Base-by-base conservation (phyloP, 1,140 invertebrate species). In the Brachystomella parvula region DNA sequence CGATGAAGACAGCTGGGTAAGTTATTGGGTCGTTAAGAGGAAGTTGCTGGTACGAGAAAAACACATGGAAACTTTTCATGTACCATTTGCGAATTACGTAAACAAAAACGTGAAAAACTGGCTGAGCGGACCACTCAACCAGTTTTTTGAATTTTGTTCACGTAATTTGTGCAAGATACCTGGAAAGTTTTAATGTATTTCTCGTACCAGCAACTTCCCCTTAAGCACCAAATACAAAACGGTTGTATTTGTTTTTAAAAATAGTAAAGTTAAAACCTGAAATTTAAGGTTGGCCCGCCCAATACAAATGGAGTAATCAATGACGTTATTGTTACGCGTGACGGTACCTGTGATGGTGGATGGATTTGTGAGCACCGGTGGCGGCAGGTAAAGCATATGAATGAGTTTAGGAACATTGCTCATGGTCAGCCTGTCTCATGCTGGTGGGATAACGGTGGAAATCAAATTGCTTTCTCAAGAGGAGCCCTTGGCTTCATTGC, bases 301-400 rank as follows among this genome's bases (percentile, higher is more conserved):
- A 32, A 15, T 28, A 69, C 65, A 2, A 76, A 82, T 63, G 83
- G 81, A 15, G 86, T 87, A 69, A 86, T 84, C 26, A 78, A 85
- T 19, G 81, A 83, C 12, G 84, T 88, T 9, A 79, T 76, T n/a
- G 84, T 89, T 49, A 84, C 86, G 35, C 63, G 79, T 19, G 83
- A 89, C 71, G 80, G 82, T 1, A 81, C 79, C 1, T 94, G 91
- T 73, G 83, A 81, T 1, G 85, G 86, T 73, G 90, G 89, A 1
- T 95, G 90, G 90, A 78, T 93, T 0, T 95, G 92, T 75, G 92
- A 95, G 77, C 92, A 95, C 77, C 83, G 89, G 26, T 94, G 90
- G 90, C 78, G 84, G 60, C 65, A 70, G 49, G 90, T 93, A 70
- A 85, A 79, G 75, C 86, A 87, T 67, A 92, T 93, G 90, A 86